These are phyloP conservation scores for Anhinga anhinga DNA, from an alignment of 2,113 vertebrate species.

Conservation along the genomic window DNA sequence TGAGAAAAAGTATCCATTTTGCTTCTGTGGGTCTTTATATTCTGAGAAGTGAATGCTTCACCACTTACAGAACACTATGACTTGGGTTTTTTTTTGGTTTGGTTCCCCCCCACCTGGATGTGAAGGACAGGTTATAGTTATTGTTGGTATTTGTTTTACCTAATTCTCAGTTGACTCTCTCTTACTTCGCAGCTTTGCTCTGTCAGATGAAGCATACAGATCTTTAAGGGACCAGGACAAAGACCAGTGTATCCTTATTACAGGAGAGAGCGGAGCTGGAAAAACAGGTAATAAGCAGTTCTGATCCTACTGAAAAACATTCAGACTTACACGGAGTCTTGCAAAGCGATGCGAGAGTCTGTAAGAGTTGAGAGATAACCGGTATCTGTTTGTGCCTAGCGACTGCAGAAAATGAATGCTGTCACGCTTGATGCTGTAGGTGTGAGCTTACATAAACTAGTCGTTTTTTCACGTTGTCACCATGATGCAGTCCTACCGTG, in stretches of 20 bases:
- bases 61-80: background rate
- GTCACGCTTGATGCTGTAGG: background rate
- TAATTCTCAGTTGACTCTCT: background rate
- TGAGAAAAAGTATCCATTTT: background rate
- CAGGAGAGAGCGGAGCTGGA: conserved; percentile 96
- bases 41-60: background rate
- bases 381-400: background rate
- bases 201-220: conserved; percentile 96
- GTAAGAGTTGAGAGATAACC: background rate
- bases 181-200: conserved; percentile 85
- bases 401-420: background rate
- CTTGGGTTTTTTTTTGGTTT: background rate
- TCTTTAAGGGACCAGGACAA: conserved; percentile 98
- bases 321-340: background rate
- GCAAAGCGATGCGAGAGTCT: background rate
- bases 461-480: background rate
- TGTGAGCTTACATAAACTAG: background rate
- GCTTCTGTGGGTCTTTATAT: background rate
- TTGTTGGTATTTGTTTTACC: background rate
- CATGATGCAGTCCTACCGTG: fast-evolving
- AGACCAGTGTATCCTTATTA: conserved; percentile 98
- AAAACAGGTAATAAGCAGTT: conserved; percentile 87
- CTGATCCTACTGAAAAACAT: background rate
- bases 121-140: background rate
- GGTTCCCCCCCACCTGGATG: fast-evolving